Evolutionary conservation across 2,888 invertebrate species (phyloP).

Genomic region (Julus scandinavius): DNA sequence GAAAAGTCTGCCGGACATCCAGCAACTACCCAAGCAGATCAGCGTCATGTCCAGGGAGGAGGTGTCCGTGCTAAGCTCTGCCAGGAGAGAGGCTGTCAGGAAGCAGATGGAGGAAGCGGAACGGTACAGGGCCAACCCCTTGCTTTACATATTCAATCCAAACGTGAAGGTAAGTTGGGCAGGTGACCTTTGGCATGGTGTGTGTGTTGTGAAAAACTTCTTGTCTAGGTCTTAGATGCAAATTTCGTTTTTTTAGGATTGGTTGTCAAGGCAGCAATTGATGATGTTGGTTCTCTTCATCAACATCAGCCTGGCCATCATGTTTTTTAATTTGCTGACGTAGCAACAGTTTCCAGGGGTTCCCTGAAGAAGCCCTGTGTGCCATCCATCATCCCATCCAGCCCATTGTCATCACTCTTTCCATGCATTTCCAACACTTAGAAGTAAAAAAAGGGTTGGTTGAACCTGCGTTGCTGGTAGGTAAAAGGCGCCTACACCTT

Average conservation of each 20-base stretch:
- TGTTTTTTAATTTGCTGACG: conserved; percentile 96
- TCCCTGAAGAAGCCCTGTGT: conserved; percentile 50
- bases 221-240: too few species aligned
- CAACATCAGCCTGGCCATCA: conserved; percentile 92
- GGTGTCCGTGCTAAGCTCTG: conserved; percentile 92
- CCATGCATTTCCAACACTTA: not conserved
- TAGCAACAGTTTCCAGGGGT: conserved; percentile 65
- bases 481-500: not conserved
- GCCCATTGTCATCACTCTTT: conserved; percentile 37
- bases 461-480: not conserved
- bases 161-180: conserved; percentile 83
- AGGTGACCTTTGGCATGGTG: not conserved
- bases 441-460: not conserved
- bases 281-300: conserved; percentile 92
- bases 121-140: conserved; percentile 91
- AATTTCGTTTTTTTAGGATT: conserved; percentile 74
- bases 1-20: conserved; percentile 92
- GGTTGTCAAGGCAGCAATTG: conserved; percentile 95
- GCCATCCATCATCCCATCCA: conserved; percentile 54
- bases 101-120: conserved; percentile 91
- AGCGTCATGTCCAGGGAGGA: conserved; percentile 91
- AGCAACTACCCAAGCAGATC: conserved; percentile 77
- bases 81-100: conserved; percentile 92
- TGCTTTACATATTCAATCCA: conserved; percentile 95
- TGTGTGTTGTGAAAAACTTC: too few species aligned